phyloP scores from a whole-genome alignment of 2,797 vertebrate genomes.

The Orestias chungarensis region DNA sequence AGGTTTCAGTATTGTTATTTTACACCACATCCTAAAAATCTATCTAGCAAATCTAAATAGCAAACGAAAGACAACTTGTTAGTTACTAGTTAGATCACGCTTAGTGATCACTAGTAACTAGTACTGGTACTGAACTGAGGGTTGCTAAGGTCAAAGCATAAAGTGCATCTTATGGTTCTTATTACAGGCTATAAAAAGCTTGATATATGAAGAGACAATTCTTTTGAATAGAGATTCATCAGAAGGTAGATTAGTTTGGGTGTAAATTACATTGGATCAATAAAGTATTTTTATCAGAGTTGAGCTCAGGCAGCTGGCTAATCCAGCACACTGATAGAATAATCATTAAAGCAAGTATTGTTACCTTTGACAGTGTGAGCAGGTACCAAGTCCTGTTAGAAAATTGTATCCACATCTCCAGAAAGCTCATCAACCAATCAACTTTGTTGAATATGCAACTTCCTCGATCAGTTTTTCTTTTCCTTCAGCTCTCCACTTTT shows the following conservation, averaged over 20 bases:
- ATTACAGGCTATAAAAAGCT: background rate
- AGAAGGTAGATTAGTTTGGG: background rate
- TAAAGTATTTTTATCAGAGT: background rate
- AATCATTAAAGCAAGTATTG: background rate
- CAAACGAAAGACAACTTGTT: background rate
- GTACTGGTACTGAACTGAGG: slow-evolving; percentile 15
- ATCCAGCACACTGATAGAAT: background rate
- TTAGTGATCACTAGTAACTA: background rate
- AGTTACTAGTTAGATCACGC: too few relatives aligned
- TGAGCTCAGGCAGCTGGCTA: background rate
- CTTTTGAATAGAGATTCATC: background rate
- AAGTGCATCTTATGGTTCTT: too few relatives aligned
- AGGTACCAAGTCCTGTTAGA: background rate
- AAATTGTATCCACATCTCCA: background rate
- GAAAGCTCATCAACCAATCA: background rate
- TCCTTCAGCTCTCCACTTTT: background rate
- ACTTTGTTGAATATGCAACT: background rate
- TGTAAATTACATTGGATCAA: background rate
- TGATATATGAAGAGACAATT: background rate
- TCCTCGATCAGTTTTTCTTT: background rate
- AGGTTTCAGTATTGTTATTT: background rate
- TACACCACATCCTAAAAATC: background rate
- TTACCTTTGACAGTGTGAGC: background rate
- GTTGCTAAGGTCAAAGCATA: slow-evolving; percentile 1
- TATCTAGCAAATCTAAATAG: background rate